Evolutionary conservation across 2,888 invertebrate species (phyloP).

Genomic region (Polietes domitor): DNA sequence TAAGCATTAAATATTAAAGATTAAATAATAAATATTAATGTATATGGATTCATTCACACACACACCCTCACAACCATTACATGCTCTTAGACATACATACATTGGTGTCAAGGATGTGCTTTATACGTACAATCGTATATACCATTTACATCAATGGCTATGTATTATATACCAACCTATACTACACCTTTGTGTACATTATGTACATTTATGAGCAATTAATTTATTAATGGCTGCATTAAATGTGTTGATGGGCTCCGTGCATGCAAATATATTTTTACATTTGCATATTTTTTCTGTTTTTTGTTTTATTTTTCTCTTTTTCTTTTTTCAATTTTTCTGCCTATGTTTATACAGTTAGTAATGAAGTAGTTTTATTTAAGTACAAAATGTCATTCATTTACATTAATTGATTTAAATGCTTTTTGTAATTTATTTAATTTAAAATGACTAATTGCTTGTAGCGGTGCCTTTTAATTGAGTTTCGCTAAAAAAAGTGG

Average conservation of each 20-base stretch:
- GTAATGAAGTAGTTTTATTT: neutral
- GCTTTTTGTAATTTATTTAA: neutral
- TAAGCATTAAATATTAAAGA: conserved; percentile 43
- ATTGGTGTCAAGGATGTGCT: conserved; percentile 64
- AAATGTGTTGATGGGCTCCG: conserved; percentile 19
- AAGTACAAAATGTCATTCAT: neutral
- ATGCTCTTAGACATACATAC: conserved; percentile 33
- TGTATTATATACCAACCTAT: neutral
- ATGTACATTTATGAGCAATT: conserved; percentile 50
- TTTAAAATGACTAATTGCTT: neutral
- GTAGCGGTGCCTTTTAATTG: neutral
- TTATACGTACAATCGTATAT: conserved; percentile 32
- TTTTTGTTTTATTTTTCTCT: neutral
- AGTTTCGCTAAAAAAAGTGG: neutral
- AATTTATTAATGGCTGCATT: conserved; percentile 50
- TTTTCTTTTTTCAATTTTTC: neutral
- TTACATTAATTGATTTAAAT: conserved; percentile 21
- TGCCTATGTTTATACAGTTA: neutral
- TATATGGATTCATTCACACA: neutral
- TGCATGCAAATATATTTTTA: conserved; percentile 5
- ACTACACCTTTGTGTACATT: conserved; percentile 19
- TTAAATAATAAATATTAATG: conserved; percentile 10
- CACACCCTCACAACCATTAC: neutral
- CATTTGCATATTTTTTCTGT: neutral
- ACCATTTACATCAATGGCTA: neutral